Evolutionary conservation across 2,888 invertebrate species (phyloP).

Genomic region (Campoletis raptor): DNA sequence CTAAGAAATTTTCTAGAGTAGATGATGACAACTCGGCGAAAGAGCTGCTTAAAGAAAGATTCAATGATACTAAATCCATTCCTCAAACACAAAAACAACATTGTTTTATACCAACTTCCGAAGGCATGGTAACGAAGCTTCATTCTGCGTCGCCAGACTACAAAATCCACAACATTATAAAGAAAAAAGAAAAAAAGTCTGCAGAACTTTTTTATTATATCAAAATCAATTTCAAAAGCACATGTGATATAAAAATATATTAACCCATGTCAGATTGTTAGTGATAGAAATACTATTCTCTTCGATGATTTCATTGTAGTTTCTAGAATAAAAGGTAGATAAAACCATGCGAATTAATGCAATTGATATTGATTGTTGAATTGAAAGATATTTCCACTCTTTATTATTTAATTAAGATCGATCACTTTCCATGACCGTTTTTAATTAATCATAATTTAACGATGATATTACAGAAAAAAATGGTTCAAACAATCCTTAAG

Average conservation of each 20-base stretch:
- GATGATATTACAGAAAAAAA: too few relatives aligned
- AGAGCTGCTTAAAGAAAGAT: constrained; percentile 34
- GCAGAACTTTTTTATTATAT: constrained; percentile 16
- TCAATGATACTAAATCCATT: constrained; percentile 34
- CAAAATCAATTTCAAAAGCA: background rate
- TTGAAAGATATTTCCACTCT: too few relatives aligned
- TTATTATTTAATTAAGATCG: too few relatives aligned
- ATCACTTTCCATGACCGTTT: too few relatives aligned
- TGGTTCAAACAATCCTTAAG: background rate
- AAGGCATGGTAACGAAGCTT: constrained; percentile 49
- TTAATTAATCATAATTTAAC: too few relatives aligned
- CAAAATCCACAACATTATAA: constrained; percentile 20
- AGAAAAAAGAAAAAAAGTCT: constrained; percentile 15
- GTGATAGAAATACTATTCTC: constrained; percentile 1
- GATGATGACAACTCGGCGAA: constrained; percentile 42
- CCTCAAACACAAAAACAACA: constrained; percentile 50
- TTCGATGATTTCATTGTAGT: background rate
- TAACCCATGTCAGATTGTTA: background rate
- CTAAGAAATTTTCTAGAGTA: constrained; percentile 36
- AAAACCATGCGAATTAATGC: background rate
- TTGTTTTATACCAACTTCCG: constrained; percentile 54
- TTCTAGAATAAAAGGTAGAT: background rate
- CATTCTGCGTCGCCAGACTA: constrained; percentile 21
- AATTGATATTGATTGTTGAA: too few relatives aligned
- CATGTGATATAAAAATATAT: constrained; percentile 6